Conservation (phyloP, 1,140 invertebrate species). For the Maniola jurtina region DNA sequence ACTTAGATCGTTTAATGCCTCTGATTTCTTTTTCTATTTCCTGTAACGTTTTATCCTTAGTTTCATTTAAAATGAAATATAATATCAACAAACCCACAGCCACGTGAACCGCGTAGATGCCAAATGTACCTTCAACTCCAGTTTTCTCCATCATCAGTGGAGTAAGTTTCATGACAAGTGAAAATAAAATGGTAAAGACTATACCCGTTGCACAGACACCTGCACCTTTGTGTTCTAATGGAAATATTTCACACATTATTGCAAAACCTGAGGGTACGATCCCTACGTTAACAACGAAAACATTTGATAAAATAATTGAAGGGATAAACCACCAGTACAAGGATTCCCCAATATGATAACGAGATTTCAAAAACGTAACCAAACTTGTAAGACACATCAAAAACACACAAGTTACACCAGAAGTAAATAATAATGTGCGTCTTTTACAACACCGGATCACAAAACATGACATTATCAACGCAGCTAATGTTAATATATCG, state of each 20-base stretch:
- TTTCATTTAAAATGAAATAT: constrained; percentile 46
- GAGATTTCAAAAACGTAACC: constrained; percentile 28
- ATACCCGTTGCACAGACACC: constrained; percentile 39
- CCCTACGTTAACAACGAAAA: constrained; percentile 36
- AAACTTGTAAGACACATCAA: constrained; percentile 45
- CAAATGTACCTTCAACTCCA: constrained; percentile 41
- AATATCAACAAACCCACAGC: constrained; percentile 37
- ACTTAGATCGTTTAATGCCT: neutral
- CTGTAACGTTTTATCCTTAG: constrained; percentile 52
- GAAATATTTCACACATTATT: no score
- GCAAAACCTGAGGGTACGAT: no score
- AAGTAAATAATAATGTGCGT: constrained; percentile 38
- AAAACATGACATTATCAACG: constrained; percentile 34
- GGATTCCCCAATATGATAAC: constrained; percentile 5
- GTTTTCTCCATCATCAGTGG: constrained; percentile 40
- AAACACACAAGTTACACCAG: constrained; percentile 29
- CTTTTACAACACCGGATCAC: constrained; percentile 39
- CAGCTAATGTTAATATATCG: constrained; percentile 37
- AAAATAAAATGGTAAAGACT: constrained; percentile 38
- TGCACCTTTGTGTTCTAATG: constrained; percentile 37
- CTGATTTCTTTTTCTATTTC: constrained; percentile 48
- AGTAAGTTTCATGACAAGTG: constrained; percentile 39
- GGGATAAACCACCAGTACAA: constrained; percentile 36
- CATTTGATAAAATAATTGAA: constrained; percentile 36
- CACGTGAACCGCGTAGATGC: constrained; percentile 35